A percentile compares a stretch with the other conserved stretches of the same genome.
Conservation (phyloP, 2,113 vertebrate genomes). For the Phyllopteryx taeniolatus region DNA sequence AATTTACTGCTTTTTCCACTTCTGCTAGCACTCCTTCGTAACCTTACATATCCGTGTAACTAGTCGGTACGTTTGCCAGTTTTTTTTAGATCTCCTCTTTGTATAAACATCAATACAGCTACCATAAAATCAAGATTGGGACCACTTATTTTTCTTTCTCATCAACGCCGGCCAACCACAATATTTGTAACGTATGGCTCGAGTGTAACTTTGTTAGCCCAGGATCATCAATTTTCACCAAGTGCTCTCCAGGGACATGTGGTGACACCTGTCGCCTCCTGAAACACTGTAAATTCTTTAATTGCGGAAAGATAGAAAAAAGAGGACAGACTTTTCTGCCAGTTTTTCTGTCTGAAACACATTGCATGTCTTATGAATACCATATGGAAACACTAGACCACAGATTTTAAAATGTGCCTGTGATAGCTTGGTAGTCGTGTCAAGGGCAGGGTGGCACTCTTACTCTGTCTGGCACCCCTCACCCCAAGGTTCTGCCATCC, state of each 20-base stretch:
- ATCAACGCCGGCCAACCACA: neutral
- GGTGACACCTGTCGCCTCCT: neutral
- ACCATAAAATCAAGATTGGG: neutral
- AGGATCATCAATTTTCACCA: neutral
- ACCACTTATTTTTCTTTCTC: neutral
- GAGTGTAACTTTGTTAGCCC: neutral
- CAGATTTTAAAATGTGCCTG: neutral
- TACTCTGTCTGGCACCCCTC: conserved; percentile 9
- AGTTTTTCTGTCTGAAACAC: neutral
- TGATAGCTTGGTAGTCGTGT: neutral
- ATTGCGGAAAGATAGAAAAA: neutral
- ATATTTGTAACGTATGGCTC: no score
- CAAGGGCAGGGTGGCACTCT: conserved; percentile 18
- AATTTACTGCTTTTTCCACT: no score
- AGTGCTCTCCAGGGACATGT: neutral
- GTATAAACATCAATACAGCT: neutral
- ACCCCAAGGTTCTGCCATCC: conserved; percentile 8
- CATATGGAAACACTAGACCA: neutral
- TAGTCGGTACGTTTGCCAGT: neutral
- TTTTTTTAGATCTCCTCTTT: neutral
- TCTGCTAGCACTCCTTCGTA: no score
- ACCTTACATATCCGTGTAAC: no score
- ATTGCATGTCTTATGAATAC: neutral
- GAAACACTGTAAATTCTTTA: neutral
- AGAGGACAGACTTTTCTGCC: neutral